A percentile compares a stretch with the other conserved stretches of the same genome.
These are phyloP conservation scores for Pseudomyrmex dendroicus DNA, from an alignment of 1,140 invertebrate genomes.

Conservation along the genomic window DNA sequence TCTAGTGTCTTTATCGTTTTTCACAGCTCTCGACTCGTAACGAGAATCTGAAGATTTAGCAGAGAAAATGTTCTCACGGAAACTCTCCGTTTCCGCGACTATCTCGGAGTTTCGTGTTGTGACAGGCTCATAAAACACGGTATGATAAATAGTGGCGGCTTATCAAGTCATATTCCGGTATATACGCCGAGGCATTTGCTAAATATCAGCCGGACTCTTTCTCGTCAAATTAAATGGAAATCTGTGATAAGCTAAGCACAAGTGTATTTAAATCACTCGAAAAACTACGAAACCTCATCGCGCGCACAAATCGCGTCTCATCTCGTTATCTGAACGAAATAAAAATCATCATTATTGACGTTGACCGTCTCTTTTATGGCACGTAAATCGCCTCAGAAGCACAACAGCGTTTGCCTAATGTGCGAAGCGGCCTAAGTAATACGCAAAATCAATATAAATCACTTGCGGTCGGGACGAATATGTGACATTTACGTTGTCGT, in stretches of 20 bases:
- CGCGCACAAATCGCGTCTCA: no score
- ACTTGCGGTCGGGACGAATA: conserved; percentile 19
- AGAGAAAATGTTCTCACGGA: conserved; percentile 39
- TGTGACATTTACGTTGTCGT: conserved; percentile 35
- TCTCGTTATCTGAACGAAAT: conserved; percentile 25
- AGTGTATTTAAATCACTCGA: not conserved
- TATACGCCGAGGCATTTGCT: conserved; percentile 23
- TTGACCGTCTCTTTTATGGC: conserved; percentile 33
- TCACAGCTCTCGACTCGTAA: not conserved
- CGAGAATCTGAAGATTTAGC: conserved; percentile 21
- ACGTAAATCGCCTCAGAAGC: conserved; percentile 38
- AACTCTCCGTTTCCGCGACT: conserved; percentile 45
- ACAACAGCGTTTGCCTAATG: conserved; percentile 16
- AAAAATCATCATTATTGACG: conserved; percentile 37
- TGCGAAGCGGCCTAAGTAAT: conserved; percentile 31
- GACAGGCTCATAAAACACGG: conserved; percentile 43
- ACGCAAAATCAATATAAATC: conserved; percentile 54
- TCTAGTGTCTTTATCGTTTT: not conserved
- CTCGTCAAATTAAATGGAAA: not conserved
- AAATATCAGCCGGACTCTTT: not conserved
- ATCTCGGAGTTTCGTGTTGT: conserved; percentile 31
- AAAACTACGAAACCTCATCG: no score
- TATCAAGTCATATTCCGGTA: conserved; percentile 18
- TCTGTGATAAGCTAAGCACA: conserved; percentile 12
- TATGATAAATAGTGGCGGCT: conserved; percentile 37